phyloP scores from a whole-genome alignment of 1,140 invertebrate species.

The Apolygus lucorum region DNA sequence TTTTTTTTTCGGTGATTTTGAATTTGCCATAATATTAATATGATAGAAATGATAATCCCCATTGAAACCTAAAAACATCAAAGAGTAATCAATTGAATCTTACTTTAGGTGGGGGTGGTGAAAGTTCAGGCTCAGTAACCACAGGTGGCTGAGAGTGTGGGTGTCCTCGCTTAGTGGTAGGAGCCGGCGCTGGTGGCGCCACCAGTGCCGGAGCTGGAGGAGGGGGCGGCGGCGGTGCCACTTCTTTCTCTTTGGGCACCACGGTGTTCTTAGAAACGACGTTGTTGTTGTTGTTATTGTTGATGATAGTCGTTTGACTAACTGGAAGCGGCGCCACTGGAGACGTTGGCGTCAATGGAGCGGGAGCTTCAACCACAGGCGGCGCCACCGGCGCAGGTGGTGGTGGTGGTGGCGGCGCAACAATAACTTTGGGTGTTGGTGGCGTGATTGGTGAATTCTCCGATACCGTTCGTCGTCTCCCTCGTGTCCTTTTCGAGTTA shows the following conservation, averaged over 20 bases:
- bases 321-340: not conserved
- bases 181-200: slow-evolving; percentile 15
- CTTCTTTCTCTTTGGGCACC: not conserved
- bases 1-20: too few species aligned
- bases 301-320: not conserved
- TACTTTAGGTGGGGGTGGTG: slow-evolving; percentile 21
- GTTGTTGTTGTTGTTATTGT: slow-evolving; percentile 8
- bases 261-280: not conserved
- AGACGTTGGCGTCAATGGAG: not conserved
- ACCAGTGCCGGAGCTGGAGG: slow-evolving; percentile 6
- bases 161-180: not conserved
- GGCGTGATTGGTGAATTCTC: slow-evolving; percentile 23
- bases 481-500: slow-evolving; percentile 30
- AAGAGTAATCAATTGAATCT: too few species aligned
- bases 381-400: not conserved
- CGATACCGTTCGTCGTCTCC: slow-evolving; percentile 32
- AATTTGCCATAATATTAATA: too few species aligned
- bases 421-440: slow-evolving; percentile 8
- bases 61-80: too few species aligned
- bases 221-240: not conserved
- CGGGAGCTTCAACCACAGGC: not conserved
- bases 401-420: slow-evolving; percentile 17
- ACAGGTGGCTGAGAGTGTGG: not conserved
- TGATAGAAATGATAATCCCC: too few species aligned
- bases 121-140: not conserved